phyloP scores from a whole-genome alignment of 2,888 invertebrate species.

The Himalopsyche anomala region DNA sequence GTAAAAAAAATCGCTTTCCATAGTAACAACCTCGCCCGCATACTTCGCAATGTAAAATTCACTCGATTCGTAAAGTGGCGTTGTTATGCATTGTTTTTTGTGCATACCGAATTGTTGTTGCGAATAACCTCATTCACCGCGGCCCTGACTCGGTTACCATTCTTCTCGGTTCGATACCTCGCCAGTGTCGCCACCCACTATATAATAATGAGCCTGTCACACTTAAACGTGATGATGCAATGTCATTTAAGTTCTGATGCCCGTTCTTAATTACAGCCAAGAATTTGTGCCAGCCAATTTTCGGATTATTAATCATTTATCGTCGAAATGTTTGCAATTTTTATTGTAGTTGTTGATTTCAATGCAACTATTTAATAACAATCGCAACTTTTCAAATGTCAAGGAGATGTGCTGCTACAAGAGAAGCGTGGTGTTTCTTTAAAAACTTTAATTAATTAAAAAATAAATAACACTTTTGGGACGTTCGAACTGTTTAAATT shows the following conservation, averaged over 20 bases:
- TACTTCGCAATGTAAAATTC: conserved; percentile 16
- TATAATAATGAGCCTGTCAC: not conserved
- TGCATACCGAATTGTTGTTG: conserved; percentile 22
- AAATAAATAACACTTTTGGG: too few relatives aligned
- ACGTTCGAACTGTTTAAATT: too few relatives aligned
- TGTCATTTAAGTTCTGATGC: not conserved
- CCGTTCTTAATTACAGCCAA: too few relatives aligned
- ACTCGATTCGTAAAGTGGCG: not conserved
- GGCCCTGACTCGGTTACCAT: conserved; percentile 25
- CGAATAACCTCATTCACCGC: not conserved
- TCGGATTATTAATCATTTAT: too few relatives aligned
- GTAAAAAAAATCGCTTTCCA: not conserved
- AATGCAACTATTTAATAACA: too few relatives aligned
- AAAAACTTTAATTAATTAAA: too few relatives aligned
- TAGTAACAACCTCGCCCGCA: conserved; percentile 26
- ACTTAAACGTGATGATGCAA: not conserved
- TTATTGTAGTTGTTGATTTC: too few relatives aligned
- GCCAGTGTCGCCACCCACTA: conserved; percentile 25
- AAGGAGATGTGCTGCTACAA: too few relatives aligned
- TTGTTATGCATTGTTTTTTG: conserved; percentile 26
- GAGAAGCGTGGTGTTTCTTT: too few relatives aligned
- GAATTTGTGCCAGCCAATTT: too few relatives aligned
- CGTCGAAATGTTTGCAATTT: too few relatives aligned
- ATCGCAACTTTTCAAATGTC: too few relatives aligned
- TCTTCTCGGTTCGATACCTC: conserved; percentile 12